Conservation (phyloP, 64 coral and sea anemone species). For the Orbicella faveolata region DNA sequence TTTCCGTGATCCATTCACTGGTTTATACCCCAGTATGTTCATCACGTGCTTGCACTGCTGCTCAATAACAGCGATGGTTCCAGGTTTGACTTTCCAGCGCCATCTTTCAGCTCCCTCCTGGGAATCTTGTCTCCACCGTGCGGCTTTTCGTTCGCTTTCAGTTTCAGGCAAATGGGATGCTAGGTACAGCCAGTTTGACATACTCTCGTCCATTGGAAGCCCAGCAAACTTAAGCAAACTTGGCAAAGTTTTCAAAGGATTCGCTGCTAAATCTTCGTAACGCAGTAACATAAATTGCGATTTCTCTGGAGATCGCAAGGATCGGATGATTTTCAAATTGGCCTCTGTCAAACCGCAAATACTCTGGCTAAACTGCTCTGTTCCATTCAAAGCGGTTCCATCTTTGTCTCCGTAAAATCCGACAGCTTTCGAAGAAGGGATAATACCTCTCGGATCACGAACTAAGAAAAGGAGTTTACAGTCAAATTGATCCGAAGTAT, state of each 20-base stretch:
- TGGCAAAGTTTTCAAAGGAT: not conserved
- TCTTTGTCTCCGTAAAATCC: not conserved
- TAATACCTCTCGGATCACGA: not conserved
- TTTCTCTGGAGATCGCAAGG: not conserved
- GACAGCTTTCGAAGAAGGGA: not conserved
- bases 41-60: not conserved
- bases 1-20: not conserved
- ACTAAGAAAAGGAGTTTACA: slow-evolving; percentile 4
- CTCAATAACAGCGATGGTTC: not conserved
- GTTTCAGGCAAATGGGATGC: not conserved
- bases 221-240: not conserved
- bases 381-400: not conserved
- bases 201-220: not conserved
- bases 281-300: not conserved
- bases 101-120: not conserved
- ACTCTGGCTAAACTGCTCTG: not conserved
- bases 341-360: not conserved
- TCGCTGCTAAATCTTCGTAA: not conserved
- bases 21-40: not conserved
- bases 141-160: not conserved
- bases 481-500: not conserved
- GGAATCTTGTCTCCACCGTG: not conserved
- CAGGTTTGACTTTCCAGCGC: not conserved
- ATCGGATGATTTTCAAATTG: not conserved
- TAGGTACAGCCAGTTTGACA: not conserved